These are phyloP conservation scores for Melangyna quadrimaculata DNA, from an alignment of 2,888 invertebrate species.

Conservation along the genomic window DNA sequence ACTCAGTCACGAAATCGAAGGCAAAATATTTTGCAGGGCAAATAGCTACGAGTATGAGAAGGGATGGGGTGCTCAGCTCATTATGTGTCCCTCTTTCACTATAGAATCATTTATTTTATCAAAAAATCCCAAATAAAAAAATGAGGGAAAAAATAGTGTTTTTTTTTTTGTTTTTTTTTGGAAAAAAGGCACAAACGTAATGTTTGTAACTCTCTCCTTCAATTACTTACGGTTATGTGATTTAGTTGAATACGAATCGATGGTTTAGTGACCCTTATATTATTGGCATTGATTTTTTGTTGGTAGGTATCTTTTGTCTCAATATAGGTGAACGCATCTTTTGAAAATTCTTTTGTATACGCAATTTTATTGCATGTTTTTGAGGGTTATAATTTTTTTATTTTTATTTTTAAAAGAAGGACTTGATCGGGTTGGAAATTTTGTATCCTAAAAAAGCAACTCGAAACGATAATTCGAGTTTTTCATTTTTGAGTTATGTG, in stretches of 20 bases:
- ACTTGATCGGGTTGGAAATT: neutral
- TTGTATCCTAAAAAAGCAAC: neutral
- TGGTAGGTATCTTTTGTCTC: slow-evolving; percentile 42
- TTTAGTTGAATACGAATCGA: slow-evolving; percentile 58
- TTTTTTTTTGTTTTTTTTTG: slow-evolving; percentile 73
- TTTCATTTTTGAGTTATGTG: no score
- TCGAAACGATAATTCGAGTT: neutral
- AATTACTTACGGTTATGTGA: slow-evolving; percentile 78
- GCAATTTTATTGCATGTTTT: slow-evolving; percentile 16
- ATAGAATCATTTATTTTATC: slow-evolving; percentile 69
- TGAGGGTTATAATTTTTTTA: slow-evolving; percentile 9
- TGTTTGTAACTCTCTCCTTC: slow-evolving; percentile 78
- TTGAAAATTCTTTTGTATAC: neutral
- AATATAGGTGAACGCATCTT: slow-evolving; percentile 12
- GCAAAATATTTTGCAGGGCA: slow-evolving; percentile 47
- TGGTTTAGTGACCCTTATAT: slow-evolving; percentile 67
- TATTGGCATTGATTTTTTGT: slow-evolving; percentile 64
- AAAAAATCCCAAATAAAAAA: slow-evolving; percentile 61
- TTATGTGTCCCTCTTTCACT: slow-evolving; percentile 26
- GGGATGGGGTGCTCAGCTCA: slow-evolving; percentile 20
- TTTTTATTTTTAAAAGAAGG: neutral
- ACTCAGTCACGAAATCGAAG: slow-evolving; percentile 54
- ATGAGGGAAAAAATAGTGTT: slow-evolving; percentile 73
- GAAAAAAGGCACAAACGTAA: slow-evolving; percentile 75
- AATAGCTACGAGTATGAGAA: neutral